These are phyloP conservation scores for Vanessa cardui DNA, from an alignment of 2,888 invertebrate species.

Conservation along the genomic window DNA sequence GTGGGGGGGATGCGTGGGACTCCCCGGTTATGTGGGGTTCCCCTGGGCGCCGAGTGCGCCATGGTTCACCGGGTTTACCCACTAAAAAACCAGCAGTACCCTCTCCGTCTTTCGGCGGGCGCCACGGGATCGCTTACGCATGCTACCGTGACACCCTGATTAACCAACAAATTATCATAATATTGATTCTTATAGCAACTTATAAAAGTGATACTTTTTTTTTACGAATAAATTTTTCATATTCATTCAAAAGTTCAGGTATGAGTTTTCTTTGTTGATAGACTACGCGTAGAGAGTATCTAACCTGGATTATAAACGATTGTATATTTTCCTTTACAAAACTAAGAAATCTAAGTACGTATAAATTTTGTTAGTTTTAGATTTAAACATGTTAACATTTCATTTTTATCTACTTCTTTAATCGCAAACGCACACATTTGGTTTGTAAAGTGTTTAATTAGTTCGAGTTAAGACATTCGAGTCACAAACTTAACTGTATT, in stretches of 20 bases:
- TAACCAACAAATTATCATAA: no score
- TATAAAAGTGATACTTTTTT: neutral
- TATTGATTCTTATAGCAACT: no score
- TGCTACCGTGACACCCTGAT: no score
- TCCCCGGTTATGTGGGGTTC: no score
- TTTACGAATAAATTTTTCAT: no score
- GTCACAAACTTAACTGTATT: no score
- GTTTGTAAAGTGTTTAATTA: neutral
- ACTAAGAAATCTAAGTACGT: conserved; percentile 16
- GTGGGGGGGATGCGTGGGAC: no score
- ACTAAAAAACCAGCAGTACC: no score
- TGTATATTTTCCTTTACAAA: conserved; percentile 15
- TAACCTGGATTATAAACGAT: conserved; percentile 10
- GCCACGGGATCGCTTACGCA: no score
- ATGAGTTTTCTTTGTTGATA: conserved; percentile 2
- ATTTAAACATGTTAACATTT: conserved; percentile 4
- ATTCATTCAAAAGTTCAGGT: neutral
- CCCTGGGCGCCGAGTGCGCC: no score
- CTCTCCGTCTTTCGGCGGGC: no score
- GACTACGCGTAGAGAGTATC: conserved; percentile 7
- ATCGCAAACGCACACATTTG: neutral
- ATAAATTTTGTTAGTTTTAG: conserved; percentile 4
- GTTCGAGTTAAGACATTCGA: neutral
- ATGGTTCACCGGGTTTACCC: no score
- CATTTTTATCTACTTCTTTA: neutral